Base-by-base conservation (phyloP, 2,113 vertebrate species). In the Chlamydotis undulata region DNA sequence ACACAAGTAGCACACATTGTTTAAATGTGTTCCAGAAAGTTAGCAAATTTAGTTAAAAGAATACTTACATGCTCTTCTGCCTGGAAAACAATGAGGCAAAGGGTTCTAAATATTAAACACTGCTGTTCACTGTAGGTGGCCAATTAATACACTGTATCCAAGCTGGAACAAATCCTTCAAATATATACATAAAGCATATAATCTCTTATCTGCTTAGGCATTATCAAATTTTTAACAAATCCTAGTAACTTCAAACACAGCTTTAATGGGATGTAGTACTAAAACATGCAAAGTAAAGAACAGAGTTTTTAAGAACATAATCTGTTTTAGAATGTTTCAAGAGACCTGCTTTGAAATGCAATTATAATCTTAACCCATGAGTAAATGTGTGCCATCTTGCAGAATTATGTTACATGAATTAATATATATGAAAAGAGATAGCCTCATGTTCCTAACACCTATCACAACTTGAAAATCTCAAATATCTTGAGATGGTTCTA, bases 181-280 rank as follows among this genome's bases (percentile, higher is more conserved):
- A 96, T 98, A 98, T 98, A 98, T 98, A 98, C 96, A 97, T 98
- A 98, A 98, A 98, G 97, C 96, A 97, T 98, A 98, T 98, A 98
- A 98, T 98, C 98, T 98, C 98, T 98, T 98, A 98, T 98, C 98
- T 98, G 87, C 98, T 98, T 98, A 98, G 97, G 98, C 98, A 98
- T 98, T 98, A 98, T 98, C 98, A 98, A 98, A 98, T 98, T 98
- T 98, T 98, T 98, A 97, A 98, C 97, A 97, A 98, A 98, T 98
- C 98, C 98, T 96, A 96, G 96, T 90, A 97, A 98, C 98, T 98
- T 98, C 98, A 98, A 98, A 98, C 98, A 98, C 97, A 96, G 97
- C 89, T 98, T 98, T 98, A 98, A 98, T 98, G 98, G 98, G 98
- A 98, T 98, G 97, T 95, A 94, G 95, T 79, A 95, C 95, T 98